phyloP scores from a whole-genome alignment of 2,113 vertebrate species.

The Cricetomys ansorgei region DNA sequence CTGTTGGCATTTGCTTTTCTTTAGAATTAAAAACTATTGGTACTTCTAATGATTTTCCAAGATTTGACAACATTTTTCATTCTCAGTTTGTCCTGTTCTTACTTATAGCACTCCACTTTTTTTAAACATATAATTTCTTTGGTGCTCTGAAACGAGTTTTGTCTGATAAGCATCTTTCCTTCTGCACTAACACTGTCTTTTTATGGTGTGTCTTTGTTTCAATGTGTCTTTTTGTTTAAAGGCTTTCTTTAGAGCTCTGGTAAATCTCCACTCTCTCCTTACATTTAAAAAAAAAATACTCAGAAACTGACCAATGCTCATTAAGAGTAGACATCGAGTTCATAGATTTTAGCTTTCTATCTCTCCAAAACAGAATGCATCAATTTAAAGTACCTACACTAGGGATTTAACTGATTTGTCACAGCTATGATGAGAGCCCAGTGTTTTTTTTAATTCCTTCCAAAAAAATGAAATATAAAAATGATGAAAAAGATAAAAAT shows the following conservation, averaged over 20 bases:
- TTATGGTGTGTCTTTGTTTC: neutral
- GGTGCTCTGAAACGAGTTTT: neutral
- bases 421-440: neutral
- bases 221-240: neutral
- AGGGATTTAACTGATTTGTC: neutral
- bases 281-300: neutral
- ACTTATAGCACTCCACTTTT: neutral
- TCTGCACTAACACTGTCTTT: no score
- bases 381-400: neutral
- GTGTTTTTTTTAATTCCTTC: slow-evolving; percentile 1
- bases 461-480: neutral
- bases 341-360: neutral
- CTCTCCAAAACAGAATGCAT: neutral
- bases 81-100: neutral
- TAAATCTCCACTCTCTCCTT: neutral
- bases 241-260: neutral
- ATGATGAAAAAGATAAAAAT: neutral
- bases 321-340: neutral
- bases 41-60: neutral
- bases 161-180: neutral
- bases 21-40: neutral
- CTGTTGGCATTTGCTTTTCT: neutral
- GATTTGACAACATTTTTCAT: neutral
- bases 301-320: neutral
- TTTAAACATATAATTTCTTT: neutral